These are phyloP conservation scores for Leptinotarsa juncta DNA, from an alignment of 2,888 invertebrate genomes.

Conservation along the genomic window DNA sequence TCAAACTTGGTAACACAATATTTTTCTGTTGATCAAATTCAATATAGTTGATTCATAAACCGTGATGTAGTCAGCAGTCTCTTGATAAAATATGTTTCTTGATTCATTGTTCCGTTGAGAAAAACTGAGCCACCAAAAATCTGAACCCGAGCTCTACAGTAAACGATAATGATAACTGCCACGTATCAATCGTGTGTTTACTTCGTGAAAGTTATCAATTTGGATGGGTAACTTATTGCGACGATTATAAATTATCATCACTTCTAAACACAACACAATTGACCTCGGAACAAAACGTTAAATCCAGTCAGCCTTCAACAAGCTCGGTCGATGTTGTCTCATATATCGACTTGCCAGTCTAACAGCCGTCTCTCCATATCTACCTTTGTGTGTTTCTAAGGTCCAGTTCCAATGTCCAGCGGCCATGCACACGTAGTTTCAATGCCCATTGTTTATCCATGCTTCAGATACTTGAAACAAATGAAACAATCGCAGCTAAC, in stretches of 20 bases:
- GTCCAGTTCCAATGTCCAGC: conserved; percentile 42
- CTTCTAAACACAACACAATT: neutral
- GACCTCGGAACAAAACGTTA: conserved; percentile 1
- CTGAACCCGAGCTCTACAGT: too few relatives aligned
- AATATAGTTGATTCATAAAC: too few relatives aligned
- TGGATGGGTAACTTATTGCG: too few relatives aligned
- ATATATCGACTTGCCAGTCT: conserved; percentile 47
- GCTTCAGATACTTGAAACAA: conserved; percentile 59
- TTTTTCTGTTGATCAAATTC: too few relatives aligned
- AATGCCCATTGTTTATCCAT: conserved; percentile 59
- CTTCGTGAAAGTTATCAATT: too few relatives aligned
- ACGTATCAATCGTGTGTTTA: too few relatives aligned
- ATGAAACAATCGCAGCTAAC: conserved; percentile 56
- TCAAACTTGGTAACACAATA: too few relatives aligned
- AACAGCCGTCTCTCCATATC: conserved; percentile 39
- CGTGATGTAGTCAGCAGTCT: too few relatives aligned
- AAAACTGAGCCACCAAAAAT: too few relatives aligned
- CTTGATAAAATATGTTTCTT: too few relatives aligned
- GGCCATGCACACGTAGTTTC: conserved; percentile 52
- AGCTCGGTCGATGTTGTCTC: conserved; percentile 43
- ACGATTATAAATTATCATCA: neutral
- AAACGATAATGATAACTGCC: too few relatives aligned
- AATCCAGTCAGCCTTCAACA: conserved; percentile 12
- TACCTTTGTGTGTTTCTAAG: conserved; percentile 38
- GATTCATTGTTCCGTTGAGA: too few relatives aligned